Base-by-base conservation (phyloP, 2,888 invertebrate genomes). In the Phyllotreta cruciferae region DNA sequence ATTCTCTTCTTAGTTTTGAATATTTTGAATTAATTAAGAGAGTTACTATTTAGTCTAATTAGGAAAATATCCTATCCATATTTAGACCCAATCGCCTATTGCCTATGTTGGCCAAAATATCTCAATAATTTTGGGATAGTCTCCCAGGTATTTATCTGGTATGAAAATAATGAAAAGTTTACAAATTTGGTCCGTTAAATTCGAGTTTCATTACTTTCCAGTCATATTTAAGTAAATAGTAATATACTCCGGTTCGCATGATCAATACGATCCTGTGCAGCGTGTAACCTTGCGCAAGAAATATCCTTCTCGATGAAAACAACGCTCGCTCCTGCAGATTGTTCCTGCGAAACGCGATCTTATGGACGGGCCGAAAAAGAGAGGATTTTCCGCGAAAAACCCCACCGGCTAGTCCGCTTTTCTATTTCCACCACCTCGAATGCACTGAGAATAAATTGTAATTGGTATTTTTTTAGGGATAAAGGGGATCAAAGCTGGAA, bases 211-310 rank as follows among this genome's bases (percentile, higher is more conserved):
- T 61, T 58, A 39, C 57, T 47, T 50, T 45, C 44, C 62, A 42
- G 60, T 60, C 39, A 60, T 62, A 64, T 64, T 64, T 53, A 62
- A 65, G 65, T 61, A 60, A 57, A 63, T 66, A 63, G 57, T 66
- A 63, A 65, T 65, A 60, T 67, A 61, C 60, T 55, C 52, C 50
- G 55, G 61, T 67, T 56, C 50, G 66, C 66, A 69, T 71, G 70
- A 71, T 71, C 71, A 70, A 71, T 71, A 71, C 68, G 54, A 64
- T 66, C 58, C 66, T 67, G 65, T 62, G 60, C 63, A 58, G 66
- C 70, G 67, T 67, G 67, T 44, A 60, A 50, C 63, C 68, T 66
- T 55, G 67, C 68, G 70, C 70, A 67, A 62, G 6, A 10, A 13
- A 45, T 10, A 37, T 14, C 49, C 11, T 35, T 24, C 9, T 24